Evolutionary conservation across 2,888 invertebrate genomes (phyloP).

Genomic region (Lycocerus yunnanus): DNA sequence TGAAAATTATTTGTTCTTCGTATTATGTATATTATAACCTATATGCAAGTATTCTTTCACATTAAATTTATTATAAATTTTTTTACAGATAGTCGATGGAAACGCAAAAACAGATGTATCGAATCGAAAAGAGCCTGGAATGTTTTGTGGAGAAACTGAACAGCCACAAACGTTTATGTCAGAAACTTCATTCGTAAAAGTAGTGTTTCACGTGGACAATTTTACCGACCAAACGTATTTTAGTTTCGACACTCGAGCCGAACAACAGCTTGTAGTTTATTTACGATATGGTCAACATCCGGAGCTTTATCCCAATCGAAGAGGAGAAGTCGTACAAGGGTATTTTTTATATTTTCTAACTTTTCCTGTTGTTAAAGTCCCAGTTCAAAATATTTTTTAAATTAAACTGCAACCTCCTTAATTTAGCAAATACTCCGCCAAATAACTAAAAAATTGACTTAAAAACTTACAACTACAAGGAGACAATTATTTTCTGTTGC

Average conservation of each 20-base stretch:
- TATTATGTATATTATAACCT: too few species aligned
- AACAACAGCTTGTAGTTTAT: constrained; percentile 89
- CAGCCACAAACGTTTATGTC: constrained; percentile 94
- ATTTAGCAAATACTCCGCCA: too few species aligned
- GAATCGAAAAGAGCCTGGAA: constrained; percentile 85
- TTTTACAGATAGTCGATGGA: constrained; percentile 84
- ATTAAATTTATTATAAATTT: constrained; percentile 19
- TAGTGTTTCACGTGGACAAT: constrained; percentile 90
- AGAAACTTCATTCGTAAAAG: constrained; percentile 90
- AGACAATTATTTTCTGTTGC: background rate
- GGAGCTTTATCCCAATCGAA: constrained; percentile 86
- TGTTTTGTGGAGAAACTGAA: constrained; percentile 92
- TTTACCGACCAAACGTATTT: constrained; percentile 92
- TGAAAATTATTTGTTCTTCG: too few species aligned
- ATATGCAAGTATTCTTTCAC: too few species aligned
- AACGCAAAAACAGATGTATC: constrained; percentile 88
- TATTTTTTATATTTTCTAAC: constrained; percentile 53
- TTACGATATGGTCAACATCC: constrained; percentile 92
- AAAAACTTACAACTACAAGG: background rate
- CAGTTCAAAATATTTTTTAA: background rate
- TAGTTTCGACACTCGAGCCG: constrained; percentile 84
- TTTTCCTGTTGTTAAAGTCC: background rate
- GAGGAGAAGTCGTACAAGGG: constrained; percentile 87
- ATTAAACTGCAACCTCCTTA: background rate
- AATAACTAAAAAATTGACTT: background rate